phyloP scores from a whole-genome alignment of 1,140 invertebrate species.

The Copidosoma floridanum region DNA sequence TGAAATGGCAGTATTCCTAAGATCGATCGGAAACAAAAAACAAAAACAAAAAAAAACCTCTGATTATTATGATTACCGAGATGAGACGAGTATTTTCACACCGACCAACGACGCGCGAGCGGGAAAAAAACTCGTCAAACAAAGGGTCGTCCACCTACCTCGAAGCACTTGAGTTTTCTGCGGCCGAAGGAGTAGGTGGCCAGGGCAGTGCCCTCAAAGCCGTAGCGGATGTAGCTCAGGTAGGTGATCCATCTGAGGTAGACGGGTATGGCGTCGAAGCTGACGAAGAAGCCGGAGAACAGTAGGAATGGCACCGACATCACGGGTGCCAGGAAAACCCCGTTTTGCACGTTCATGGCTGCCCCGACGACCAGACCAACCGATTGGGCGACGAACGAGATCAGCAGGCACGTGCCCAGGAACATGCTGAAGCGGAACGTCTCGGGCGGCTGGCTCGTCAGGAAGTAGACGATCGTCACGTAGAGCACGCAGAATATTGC shows the following conservation, averaged over 20 bases:
- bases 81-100: too few species aligned
- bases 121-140: too few species aligned
- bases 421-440: conserved; percentile 85
- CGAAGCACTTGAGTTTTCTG: conserved; percentile 74
- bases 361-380: conserved; percentile 93
- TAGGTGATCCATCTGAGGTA: conserved; percentile 96
- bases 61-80: too few species aligned
- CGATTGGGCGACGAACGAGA: conserved; percentile 93
- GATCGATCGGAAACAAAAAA: conserved; percentile 19
- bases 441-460: conserved; percentile 90
- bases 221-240: conserved; percentile 91
- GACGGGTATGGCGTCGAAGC: conserved; percentile 92
- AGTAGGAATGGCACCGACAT: conserved; percentile 92
- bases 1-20: conserved; percentile 84
- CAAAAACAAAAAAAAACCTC: too few species aligned
- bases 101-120: too few species aligned
- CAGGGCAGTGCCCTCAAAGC: conserved; percentile 92
- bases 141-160: conserved; percentile 57
- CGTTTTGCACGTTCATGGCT: conserved; percentile 90
- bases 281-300: conserved; percentile 96
- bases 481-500: conserved; percentile 88
- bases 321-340: conserved; percentile 93
- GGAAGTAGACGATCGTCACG: conserved; percentile 89
- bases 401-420: conserved; percentile 81
- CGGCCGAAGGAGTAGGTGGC: conserved; percentile 88